These are phyloP conservation scores for Bovichtus variegatus DNA, from an alignment of 2,797 vertebrate genomes.

Conservation along the genomic window DNA sequence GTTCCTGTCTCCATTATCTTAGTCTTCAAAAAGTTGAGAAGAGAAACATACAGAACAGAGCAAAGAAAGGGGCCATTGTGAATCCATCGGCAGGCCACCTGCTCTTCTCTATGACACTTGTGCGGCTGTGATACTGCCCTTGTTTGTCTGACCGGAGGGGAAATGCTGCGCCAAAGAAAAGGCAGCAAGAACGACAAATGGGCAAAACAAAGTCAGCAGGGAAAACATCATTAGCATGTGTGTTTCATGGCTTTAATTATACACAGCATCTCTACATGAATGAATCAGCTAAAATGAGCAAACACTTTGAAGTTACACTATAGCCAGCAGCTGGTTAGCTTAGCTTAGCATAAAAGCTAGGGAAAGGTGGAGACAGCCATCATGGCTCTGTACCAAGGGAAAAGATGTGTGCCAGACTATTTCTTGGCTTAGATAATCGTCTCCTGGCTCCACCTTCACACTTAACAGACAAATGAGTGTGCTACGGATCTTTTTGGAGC, in stretches of 20 bases:
- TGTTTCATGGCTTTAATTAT: background rate
- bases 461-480: background rate
- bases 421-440: no score
- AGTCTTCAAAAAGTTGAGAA: background rate
- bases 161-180: conserved; percentile 19
- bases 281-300: background rate
- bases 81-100: background rate
- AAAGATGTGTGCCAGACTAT: no score
- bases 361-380: background rate
- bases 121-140: conserved; percentile 34
- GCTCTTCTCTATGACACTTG: conserved; percentile 16
- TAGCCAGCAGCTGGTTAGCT: background rate
- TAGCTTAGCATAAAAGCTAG: background rate
- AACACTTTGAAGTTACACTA: background rate
- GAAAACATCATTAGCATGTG: background rate
- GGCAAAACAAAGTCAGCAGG: conserved; percentile 22
- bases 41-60: background rate
- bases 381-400: background rate
- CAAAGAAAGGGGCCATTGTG: background rate
- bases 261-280: background rate
- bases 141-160: conserved; percentile 10
- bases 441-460: no score
- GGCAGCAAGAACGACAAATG: conserved; percentile 6
- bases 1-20: background rate
- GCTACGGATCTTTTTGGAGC: background rate